Evolutionary conservation across 2,888 invertebrate genomes (phyloP).

Genomic region (Xylota sylvarum): DNA sequence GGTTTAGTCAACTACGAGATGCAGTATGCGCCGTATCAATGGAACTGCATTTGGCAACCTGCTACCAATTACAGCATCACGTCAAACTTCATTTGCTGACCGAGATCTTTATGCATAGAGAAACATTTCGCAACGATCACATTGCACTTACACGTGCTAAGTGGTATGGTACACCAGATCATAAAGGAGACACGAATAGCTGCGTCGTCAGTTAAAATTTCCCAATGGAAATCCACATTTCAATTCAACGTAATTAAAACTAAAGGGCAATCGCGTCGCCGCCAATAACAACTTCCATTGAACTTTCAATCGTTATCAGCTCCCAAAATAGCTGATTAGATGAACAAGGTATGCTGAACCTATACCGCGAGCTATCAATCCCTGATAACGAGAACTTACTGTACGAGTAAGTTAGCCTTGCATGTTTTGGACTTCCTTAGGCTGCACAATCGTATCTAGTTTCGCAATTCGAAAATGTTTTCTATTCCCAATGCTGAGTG

Average conservation of each 20-base stretch:
- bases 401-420: conserved; percentile 1
- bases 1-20: not conserved
- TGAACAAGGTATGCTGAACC: conserved; percentile 41
- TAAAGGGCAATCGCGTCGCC: conserved; percentile 1
- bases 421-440: conserved; percentile 25
- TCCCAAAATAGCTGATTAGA: conserved; percentile 39
- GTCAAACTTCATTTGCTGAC: conserved; percentile 1
- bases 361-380: not conserved
- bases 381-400: conserved; percentile 15
- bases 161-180: not conserved
- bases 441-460: conserved; percentile 3
- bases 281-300: conserved; percentile 22
- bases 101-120: conserved; percentile 17
- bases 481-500: conserved; percentile 2
- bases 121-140: conserved; percentile 2
- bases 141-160: conserved; percentile 29
- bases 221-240: conserved; percentile 21
- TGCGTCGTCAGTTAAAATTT: conserved; percentile 7
- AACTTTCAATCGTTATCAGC: conserved; percentile 30
- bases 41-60: not conserved
- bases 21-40: not conserved
- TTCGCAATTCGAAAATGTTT: conserved; percentile 17
- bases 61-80: not conserved
- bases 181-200: not conserved
- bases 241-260: not conserved